Conservation (phyloP, 2,797 vertebrate species). For the Enoplosus armatus region DNA sequence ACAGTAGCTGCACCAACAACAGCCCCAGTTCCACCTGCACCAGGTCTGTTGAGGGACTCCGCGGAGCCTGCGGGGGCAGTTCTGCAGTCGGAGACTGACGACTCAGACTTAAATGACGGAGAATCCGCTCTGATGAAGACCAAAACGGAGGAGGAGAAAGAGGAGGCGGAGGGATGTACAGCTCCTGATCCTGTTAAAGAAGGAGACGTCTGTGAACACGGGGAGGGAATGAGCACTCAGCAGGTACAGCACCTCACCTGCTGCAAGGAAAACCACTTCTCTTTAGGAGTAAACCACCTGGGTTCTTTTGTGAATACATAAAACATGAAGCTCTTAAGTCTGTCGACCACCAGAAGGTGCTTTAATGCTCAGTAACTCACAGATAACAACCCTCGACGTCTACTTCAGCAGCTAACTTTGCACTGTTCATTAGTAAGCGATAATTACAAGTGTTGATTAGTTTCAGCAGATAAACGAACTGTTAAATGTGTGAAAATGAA, state of each 20-base stretch:
- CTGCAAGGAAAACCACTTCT: background rate
- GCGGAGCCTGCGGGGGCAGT: conserved; percentile 32
- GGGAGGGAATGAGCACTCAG: conserved; percentile 74
- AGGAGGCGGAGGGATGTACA: conserved; percentile 11
- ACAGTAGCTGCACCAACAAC: background rate
- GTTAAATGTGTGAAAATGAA: no score
- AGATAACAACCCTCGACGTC: no score
- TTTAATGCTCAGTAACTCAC: background rate
- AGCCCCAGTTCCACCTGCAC: background rate
- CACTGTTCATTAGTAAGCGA: no score
- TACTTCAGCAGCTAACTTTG: no score
- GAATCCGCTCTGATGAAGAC: conserved; percentile 34
- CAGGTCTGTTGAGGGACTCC: conserved; percentile 17
- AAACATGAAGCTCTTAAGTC: no score
- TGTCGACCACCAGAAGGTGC: background rate
- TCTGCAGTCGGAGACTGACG: conserved; percentile 52
- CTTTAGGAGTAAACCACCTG: background rate
- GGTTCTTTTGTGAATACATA: background rate
- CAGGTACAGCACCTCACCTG: conserved; percentile 75
- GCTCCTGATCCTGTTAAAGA: conserved; percentile 51
- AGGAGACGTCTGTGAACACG: conserved; percentile 41
- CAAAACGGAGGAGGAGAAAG: background rate
- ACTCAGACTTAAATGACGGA: conserved; percentile 7
- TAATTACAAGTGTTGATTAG: no score
- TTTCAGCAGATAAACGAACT: no score